Conservation (phyloP, 2,797 vertebrate species). For the Novumbra hubbsi region DNA sequence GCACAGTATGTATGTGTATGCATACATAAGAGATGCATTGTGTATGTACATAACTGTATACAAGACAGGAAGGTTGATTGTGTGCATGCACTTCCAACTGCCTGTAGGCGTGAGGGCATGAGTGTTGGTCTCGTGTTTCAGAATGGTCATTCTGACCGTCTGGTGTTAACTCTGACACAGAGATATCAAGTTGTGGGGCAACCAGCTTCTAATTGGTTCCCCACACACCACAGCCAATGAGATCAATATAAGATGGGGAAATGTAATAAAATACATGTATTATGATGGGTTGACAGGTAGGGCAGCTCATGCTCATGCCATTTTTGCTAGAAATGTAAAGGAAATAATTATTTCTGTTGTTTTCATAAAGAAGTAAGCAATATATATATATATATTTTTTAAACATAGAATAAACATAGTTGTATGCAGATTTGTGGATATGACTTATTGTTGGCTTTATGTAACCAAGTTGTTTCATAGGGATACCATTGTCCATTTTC, state of each 20-base stretch:
- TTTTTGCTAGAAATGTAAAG: neutral
- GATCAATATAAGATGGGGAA: constrained; percentile 28
- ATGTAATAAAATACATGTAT: constrained; percentile 10
- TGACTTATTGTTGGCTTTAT: neutral
- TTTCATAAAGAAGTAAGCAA: neutral
- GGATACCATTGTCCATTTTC: neutral
- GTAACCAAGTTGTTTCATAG: neutral
- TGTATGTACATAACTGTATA: too few relatives aligned
- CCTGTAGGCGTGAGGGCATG: neutral
- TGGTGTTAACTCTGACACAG: constrained; percentile 26
- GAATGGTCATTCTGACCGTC: constrained; percentile 56
- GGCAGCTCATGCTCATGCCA: neutral
- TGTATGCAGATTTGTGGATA: neutral
- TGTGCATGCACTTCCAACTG: neutral
- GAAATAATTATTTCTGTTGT: neutral
- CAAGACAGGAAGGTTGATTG: too few relatives aligned
- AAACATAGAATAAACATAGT: neutral
- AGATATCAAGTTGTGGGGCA: constrained; percentile 59
- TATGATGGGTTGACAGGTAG: neutral
- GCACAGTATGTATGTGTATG: too few relatives aligned
- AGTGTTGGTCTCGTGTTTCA: constrained; percentile 60
- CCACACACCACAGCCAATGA: constrained; percentile 43
- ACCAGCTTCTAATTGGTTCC: constrained; percentile 56
- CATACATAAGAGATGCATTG: too few relatives aligned
- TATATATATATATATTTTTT: too few relatives aligned